These are phyloP conservation scores for Anolis sagrei DNA, from an alignment of 2,113 vertebrate species.

Conservation along the genomic window DNA sequence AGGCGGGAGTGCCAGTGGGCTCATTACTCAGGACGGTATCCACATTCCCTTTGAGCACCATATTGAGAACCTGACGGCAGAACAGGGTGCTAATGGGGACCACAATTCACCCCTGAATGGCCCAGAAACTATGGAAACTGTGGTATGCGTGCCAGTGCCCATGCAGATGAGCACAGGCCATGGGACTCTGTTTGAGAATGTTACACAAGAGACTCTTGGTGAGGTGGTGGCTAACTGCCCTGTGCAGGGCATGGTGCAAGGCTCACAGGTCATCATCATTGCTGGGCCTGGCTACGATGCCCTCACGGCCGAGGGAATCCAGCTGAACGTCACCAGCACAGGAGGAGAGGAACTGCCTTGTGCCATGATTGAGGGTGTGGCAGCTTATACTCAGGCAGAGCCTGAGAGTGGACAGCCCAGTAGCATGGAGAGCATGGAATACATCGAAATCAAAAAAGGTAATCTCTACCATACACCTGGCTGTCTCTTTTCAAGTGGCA, in stretches of 20 bases:
- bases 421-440: slow-evolving; percentile 17
- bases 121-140: slow-evolving; percentile 66
- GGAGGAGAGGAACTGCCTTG: slow-evolving; percentile 84
- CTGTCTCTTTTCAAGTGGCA: background rate
- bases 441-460: slow-evolving; percentile 70
- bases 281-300: slow-evolving; percentile 86
- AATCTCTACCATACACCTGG: background rate
- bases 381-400: slow-evolving; percentile 77
- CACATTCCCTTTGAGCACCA: slow-evolving; percentile 69
- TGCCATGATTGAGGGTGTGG: slow-evolving; percentile 80
- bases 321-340: slow-evolving; percentile 78
- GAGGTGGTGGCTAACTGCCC: slow-evolving; percentile 81
- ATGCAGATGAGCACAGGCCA: slow-evolving; percentile 71
- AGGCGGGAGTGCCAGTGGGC: slow-evolving; percentile 35
- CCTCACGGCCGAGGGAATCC: slow-evolving; percentile 85
- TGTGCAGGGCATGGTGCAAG: slow-evolving; percentile 76
- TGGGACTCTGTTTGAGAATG: slow-evolving; percentile 74
- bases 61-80: slow-evolving; percentile 43
- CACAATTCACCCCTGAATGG: slow-evolving; percentile 42
- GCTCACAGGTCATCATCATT: slow-evolving; percentile 91
- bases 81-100: slow-evolving; percentile 51
- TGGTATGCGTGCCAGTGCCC: slow-evolving; percentile 73
- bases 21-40: slow-evolving; percentile 63
- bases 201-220: slow-evolving; percentile 77
- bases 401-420: slow-evolving; percentile 49